Percentiles rank a stretch among this genome's conserved stretches.
Conservation (phyloP, 2,888 invertebrate genomes). For the Fabriciana adippe region DNA sequence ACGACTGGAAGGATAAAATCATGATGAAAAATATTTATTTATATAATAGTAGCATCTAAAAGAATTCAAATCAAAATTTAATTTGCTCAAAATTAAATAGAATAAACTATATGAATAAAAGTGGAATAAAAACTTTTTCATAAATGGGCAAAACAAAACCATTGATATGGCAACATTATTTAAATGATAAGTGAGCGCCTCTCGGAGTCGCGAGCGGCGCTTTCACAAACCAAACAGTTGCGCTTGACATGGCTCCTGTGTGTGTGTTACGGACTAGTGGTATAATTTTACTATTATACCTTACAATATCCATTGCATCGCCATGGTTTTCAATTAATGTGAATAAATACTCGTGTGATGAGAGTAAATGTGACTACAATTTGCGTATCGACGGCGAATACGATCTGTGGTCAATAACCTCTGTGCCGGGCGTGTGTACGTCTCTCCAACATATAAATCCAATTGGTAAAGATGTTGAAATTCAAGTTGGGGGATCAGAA, state of each 20-base stretch:
- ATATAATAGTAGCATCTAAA: too few relatives aligned
- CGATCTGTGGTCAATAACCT: constrained; percentile 67
- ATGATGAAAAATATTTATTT: too few relatives aligned
- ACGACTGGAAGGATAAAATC: too few relatives aligned
- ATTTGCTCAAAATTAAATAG: too few relatives aligned
- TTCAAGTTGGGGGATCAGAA: constrained; percentile 50
- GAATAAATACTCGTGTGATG: constrained; percentile 56
- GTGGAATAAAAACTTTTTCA: too few relatives aligned
- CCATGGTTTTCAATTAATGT: constrained; percentile 71
- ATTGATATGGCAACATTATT: constrained; percentile 38
- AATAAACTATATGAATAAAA: too few relatives aligned
- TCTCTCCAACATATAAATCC: constrained; percentile 43
- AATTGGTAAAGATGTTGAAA: constrained; percentile 49
- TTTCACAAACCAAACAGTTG: constrained; percentile 41
- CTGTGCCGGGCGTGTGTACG: constrained; percentile 53
- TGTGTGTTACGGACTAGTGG: constrained; percentile 69
- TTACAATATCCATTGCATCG: constrained; percentile 60
- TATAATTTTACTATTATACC: constrained; percentile 72
- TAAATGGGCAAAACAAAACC: too few relatives aligned
- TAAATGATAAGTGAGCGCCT: constrained; percentile 20
- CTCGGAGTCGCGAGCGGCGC: background rate
- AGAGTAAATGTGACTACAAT: constrained; percentile 61
- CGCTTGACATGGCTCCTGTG: constrained; percentile 61
- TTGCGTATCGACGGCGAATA: constrained; percentile 61
- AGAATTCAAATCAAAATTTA: too few relatives aligned